These are phyloP conservation scores for Sander lucioperca DNA, from an alignment of 2,113 vertebrate species.

Conservation along the genomic window DNA sequence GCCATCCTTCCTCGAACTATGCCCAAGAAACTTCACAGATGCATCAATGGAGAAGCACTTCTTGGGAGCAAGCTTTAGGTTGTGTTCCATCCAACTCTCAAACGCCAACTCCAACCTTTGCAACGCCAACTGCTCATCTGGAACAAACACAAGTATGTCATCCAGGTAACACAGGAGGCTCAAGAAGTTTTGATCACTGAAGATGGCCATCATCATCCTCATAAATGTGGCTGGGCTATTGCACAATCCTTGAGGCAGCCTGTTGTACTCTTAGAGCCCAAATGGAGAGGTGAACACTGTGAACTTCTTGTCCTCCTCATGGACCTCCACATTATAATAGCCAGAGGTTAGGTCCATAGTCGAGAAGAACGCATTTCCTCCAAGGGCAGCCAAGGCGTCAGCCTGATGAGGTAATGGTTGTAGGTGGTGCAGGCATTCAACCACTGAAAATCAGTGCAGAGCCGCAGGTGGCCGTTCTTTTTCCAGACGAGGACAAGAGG, in stretches of 20 bases:
- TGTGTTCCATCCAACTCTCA: background rate
- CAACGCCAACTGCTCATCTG: background rate
- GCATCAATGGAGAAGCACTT: background rate
- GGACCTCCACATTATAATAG: slow-evolving; percentile 23
- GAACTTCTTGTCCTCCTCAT: slow-evolving; percentile 34
- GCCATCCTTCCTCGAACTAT: background rate
- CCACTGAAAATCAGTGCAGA: slow-evolving; percentile 35
- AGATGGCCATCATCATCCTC: slow-evolving; percentile 25
- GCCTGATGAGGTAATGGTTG: slow-evolving; percentile 35
- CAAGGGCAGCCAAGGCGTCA: slow-evolving; percentile 25
- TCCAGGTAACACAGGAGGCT: slow-evolving; percentile 31
- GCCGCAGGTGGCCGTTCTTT: slow-evolving; percentile 8
- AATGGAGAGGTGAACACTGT: slow-evolving; percentile 7
- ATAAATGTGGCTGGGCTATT: slow-evolving; percentile 26
- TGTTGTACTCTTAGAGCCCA: slow-evolving; percentile 38
- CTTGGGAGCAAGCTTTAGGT: background rate
- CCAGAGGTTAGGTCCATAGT: slow-evolving; percentile 40
- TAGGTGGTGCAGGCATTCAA: slow-evolving; percentile 6
- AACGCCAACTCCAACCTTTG: background rate
- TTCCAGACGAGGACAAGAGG: slow-evolving; percentile 32
- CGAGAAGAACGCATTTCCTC: slow-evolving; percentile 17
- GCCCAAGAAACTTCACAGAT: background rate
- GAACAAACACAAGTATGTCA: background rate
- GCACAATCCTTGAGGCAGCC: background rate
- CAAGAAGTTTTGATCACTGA: slow-evolving; percentile 45